Percentiles rank a stretch among this genome's conserved stretches.
These are phyloP conservation scores for Galeopsomyia nigrocyanea DNA, from an alignment of 2,888 invertebrate species.

Conservation along the genomic window DNA sequence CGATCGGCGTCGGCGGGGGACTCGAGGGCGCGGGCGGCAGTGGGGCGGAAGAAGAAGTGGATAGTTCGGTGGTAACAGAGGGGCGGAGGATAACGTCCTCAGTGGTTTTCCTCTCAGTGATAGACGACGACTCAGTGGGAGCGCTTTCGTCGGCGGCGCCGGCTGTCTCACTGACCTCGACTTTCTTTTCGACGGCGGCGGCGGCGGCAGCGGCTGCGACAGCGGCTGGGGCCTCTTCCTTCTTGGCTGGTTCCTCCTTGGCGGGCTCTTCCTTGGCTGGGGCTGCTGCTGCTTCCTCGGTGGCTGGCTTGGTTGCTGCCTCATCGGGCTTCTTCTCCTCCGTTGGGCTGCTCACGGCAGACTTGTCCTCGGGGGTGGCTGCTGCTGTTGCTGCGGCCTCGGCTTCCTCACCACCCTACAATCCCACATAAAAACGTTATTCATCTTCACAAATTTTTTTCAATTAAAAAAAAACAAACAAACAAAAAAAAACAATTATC, in stretches of 20 bases:
- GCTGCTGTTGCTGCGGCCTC: constrained; percentile 48
- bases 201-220: constrained; percentile 60
- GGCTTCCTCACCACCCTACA: constrained; percentile 65
- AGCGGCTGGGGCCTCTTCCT: constrained; percentile 55
- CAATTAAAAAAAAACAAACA: not conserved
- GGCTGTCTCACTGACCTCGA: constrained; percentile 66
- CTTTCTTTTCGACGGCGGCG: constrained; percentile 63
- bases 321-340: constrained; percentile 48
- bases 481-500: constrained; percentile 4
- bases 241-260: constrained; percentile 47
- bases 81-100: constrained; percentile 56
- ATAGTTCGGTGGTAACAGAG: constrained; percentile 11
- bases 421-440: constrained; percentile 31
- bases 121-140: constrained; percentile 59
- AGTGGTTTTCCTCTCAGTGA: constrained; percentile 68
- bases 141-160: constrained; percentile 50
- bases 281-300: constrained; percentile 6
- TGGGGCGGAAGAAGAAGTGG: not conserved
- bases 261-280: constrained; percentile 42
- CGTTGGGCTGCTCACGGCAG: constrained; percentile 55
- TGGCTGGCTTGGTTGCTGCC: constrained; percentile 46
- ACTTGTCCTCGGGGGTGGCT: constrained; percentile 41
- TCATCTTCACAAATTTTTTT: not conserved
- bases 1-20: constrained; percentile 67
- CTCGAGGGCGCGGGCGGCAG: constrained; percentile 58